phyloP scores from a whole-genome alignment of 2,797 vertebrate species.

The Neosalanx taihuensis region DNA sequence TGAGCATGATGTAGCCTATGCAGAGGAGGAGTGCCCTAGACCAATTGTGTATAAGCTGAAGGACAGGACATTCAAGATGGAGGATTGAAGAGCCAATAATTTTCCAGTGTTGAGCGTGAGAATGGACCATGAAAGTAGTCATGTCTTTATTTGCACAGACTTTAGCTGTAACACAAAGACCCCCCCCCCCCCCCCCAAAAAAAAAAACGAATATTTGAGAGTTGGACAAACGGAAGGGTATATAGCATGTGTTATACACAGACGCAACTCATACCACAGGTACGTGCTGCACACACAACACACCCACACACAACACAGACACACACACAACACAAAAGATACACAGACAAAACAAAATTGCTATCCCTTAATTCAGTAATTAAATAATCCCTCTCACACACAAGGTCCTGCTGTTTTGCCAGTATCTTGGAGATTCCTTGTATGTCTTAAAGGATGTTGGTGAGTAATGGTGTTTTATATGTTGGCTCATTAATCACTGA shows the following conservation, averaged over 20 bases:
- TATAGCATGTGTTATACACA: background rate
- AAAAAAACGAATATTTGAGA: constrained; percentile 29
- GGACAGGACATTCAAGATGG: constrained; percentile 8
- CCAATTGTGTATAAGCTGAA: constrained; percentile 9
- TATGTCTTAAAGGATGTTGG: constrained; percentile 13
- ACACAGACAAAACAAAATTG: constrained; percentile 11
- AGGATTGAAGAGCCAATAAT: constrained; percentile 9
- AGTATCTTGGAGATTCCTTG: constrained; percentile 31
- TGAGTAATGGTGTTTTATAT: constrained; percentile 6
- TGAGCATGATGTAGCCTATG: constrained; percentile 52
- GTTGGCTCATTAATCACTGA: constrained; percentile 24
- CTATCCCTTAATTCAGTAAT: constrained; percentile 36
- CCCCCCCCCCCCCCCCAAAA: too few species aligned
- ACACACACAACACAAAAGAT: constrained; percentile 2
- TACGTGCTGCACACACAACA: background rate
- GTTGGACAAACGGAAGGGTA: background rate
- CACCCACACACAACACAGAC: background rate
- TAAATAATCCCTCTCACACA: constrained; percentile 22
- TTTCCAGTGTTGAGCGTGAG: background rate
- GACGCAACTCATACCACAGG: background rate
- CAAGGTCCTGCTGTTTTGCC: constrained; percentile 19
- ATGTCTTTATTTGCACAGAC: constrained; percentile 19
- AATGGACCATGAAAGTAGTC: constrained; percentile 10
- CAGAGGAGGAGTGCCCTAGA: background rate
- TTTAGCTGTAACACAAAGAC: background rate